Evolutionary conservation across 2,888 invertebrate species (phyloP), one percentile per base, ranked within the genome.

Genomic region (Coremacera marginata): DNA sequence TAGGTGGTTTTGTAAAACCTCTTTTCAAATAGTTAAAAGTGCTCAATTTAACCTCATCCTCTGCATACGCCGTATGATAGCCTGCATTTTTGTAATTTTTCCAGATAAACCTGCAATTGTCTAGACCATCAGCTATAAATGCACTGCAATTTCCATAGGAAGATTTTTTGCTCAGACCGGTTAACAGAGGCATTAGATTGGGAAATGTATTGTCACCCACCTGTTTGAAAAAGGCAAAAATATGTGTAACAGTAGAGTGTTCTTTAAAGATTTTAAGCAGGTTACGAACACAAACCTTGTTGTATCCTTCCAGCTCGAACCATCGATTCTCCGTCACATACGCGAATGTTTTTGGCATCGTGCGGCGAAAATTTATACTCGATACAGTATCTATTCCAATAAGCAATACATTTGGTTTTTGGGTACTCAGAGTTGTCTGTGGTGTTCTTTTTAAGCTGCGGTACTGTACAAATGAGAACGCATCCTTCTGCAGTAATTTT

Each of bases 201-300:
- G 97, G 96, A 85, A 94, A 95, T 0, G 96, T 97, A 83, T 97
- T 97, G 83, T 97, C 97, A 0, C 93, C 96, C 81, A 95, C 92
- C 92, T 95, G 83, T 27, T 80, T 22, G 31, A 25, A 63, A 25
- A 1, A 25, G 22, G 27, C 16, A 34, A 22, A 60, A 27, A 14
- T 22, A 52, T 7, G 1, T 11, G 2, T 11, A 11, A 44, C 1
- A 44, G 14, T 11, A 44, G 27, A 37, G 37, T 8, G 37, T 5
- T 8, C 1, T 37, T 9, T 1, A 63, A 63, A 63, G 31, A 2
- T 19, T 52, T 55, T 55, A 22, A 22, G 1, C 2, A 8, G 5
- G 31, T 7, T 11, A 27, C 11, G 0, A 65, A 52, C 62, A 52
- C 62, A 22, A 51, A 92, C 92, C 91, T 92, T 92, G 82, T 92